phyloP scores from a whole-genome alignment of 2,797 vertebrate genomes.

The Catharus ustulatus region DNA sequence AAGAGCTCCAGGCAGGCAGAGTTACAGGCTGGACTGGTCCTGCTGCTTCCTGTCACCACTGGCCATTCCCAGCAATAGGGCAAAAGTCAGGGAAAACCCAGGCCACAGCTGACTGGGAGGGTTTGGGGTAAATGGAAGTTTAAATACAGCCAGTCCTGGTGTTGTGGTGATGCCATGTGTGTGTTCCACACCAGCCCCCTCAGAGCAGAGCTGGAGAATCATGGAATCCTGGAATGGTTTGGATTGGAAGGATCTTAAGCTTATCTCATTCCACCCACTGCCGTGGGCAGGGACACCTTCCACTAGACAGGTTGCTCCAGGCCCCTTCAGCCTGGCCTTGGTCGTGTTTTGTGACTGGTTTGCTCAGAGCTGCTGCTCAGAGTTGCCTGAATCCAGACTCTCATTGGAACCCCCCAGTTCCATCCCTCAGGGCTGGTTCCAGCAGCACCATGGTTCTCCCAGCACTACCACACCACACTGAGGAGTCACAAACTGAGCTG shows the following conservation, averaged over 20 bases:
- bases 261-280: no score
- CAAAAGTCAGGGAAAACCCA: background rate
- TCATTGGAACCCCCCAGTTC: background rate
- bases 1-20: background rate
- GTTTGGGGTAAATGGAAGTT: background rate
- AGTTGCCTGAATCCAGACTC: background rate
- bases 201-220: background rate
- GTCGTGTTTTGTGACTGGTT: no score
- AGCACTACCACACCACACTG: background rate
- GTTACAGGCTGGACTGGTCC: background rate
- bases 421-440: fast-evolving
- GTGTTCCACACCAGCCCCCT: background rate
- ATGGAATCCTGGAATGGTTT: no score
- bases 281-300: no score
- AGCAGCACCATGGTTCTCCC: background rate
- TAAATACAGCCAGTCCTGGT: background rate
- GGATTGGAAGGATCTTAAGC: no score
- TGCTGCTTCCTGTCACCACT: background rate
- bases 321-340: no score
- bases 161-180: fast-evolving
- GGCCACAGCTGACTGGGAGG: background rate
- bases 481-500: background rate
- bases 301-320: no score
- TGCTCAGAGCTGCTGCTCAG: background rate
- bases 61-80: background rate